Base-by-base conservation (phyloP, 37 sponge, comb jelly and placozoan genomes). In the Ianthella basta region DNA sequence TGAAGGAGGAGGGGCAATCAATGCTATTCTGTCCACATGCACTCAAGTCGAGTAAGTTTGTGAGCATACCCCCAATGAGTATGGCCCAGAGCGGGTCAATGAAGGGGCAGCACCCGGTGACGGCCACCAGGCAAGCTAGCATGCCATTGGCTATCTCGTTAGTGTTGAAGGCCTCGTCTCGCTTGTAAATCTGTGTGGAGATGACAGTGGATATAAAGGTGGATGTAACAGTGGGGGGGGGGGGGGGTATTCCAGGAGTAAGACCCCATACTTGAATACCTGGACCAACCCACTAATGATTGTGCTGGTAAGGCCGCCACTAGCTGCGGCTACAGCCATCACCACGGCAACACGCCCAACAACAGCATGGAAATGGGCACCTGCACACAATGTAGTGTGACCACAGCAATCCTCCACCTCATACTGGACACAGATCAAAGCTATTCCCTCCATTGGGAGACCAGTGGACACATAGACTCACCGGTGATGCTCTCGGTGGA, bases 91-190 rank as follows among this genome's bases (percentile, higher is more conserved):
- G 72, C 19, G 95, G 90, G 19, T 89, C 87, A 24, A 95, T 86
- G 68, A 91, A 95, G 12, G 92, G 87, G 69, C 95, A 95, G 68
- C 92, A 91, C 13, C 91, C 90, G 53, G 95, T 95, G 61, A 95
- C 89, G 1, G 95, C 92, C 73, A 95, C 95, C 59, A 95, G 86
- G 33, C 69, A 83, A 0, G 88, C 95, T 16, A 95, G 83, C 39
- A 95, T 82, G 15, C 82, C 89, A 63, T 95, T 95, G 81, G 95
- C 95, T 72, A 95, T 95, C 85, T 95, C 95, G 37, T 95, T 95
- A 25, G 92, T 61, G 64, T 95, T 95, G 73, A 83, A 92, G 14
- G 78, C 86, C 35, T 92, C 88, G 30, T 92, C 89, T 63, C 93
- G 50, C 66, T 92, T 92, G 83, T 92, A 92, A 19, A 92, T 83